phyloP scores from a whole-genome alignment of 2,888 invertebrate species.

The Gibbula magus region DNA sequence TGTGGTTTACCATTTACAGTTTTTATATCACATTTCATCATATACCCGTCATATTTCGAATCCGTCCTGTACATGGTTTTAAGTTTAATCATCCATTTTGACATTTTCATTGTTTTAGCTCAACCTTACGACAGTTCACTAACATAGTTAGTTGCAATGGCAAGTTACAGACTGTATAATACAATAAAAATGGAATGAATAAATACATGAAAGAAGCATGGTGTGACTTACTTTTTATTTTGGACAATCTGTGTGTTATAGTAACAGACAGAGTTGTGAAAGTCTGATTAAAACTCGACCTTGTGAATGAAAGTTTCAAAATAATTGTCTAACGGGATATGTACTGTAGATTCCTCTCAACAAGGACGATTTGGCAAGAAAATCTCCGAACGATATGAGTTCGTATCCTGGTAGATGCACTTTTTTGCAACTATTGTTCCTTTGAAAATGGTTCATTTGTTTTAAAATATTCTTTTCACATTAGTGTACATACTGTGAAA shows the following conservation, averaged over 20 bases:
- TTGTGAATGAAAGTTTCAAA: no score
- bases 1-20: neutral
- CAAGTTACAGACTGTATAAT: neutral
- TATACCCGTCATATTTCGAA: neutral
- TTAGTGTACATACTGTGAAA: no score
- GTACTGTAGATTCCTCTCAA: no score
- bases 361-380: no score
- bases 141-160: neutral
- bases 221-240: neutral
- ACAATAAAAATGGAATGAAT: neutral
- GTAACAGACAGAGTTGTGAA: no score
- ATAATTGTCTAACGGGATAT: no score
- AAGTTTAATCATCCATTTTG: neutral
- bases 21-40: neutral
- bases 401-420: no score
- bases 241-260: neutral
- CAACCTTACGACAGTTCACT: neutral
- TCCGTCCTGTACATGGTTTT: neutral
- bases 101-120: constrained; percentile 10
- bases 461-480: no score
- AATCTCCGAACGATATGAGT: no score
- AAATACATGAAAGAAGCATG: neutral
- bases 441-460: no score
- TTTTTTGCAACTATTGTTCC: no score
- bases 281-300: no score